phyloP scores from a whole-genome alignment of 1,140 invertebrate species.

The Antheraea pernyi region DNA sequence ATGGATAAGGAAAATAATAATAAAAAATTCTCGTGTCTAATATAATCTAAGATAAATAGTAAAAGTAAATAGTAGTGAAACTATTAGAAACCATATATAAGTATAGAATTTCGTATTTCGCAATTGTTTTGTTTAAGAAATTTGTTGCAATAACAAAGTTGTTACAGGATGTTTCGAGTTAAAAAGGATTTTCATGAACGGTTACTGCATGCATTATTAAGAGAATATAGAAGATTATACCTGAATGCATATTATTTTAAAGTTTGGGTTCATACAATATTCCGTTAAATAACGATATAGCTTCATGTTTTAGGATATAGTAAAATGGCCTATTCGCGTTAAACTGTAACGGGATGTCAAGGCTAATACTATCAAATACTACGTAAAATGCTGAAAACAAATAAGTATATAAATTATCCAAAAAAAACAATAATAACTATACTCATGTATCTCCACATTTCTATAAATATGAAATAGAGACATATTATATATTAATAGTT shows the following conservation, averaged over 20 bases:
- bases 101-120: too few species aligned
- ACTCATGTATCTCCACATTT: not conserved
- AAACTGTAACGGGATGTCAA: constrained; percentile 6
- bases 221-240: not conserved
- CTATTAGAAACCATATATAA: too few species aligned
- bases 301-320: constrained; percentile 25
- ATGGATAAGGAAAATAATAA: too few species aligned
- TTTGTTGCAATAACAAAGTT: not conserved
- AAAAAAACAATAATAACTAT: not conserved
- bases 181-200: not conserved
- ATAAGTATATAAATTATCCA: not conserved
- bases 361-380: not conserved
- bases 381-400: not conserved
- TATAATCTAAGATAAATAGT: too few species aligned
- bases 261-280: constrained; percentile 5
- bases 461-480: too few species aligned
- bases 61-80: too few species aligned
- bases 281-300: constrained; percentile 28
- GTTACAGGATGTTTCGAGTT: not conserved
- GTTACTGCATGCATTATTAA: not conserved
- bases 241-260: constrained; percentile 1
- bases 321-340: constrained; percentile 28
- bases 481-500: too few species aligned
- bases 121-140: too few species aligned
- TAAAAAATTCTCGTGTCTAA: too few species aligned